A percentile compares a stretch with the other conserved stretches of the same genome.
Evolutionary conservation across 2,113 vertebrate species (phyloP).

Genomic region (Odobenus rosmarus): DNA sequence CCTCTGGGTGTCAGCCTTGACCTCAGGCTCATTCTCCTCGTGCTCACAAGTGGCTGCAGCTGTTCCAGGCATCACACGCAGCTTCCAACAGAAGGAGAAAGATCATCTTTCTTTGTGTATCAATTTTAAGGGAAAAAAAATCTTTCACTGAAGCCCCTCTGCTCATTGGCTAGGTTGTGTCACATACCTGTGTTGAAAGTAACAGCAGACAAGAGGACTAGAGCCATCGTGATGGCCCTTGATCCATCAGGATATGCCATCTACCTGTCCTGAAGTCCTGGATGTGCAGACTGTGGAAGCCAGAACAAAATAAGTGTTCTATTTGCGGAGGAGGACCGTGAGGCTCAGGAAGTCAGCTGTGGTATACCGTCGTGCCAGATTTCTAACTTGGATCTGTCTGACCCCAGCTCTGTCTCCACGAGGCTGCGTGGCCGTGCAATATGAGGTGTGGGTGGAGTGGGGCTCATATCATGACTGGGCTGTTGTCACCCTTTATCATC

Average conservation of each 20-base stretch:
- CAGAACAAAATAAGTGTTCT: too few relatives aligned
- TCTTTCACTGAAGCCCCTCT: not conserved
- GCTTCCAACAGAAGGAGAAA: not conserved
- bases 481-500: not conserved
- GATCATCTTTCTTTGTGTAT: not conserved
- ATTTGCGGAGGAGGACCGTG: not conserved
- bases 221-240: not conserved
- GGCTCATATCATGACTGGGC: not conserved
- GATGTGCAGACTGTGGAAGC: not conserved
- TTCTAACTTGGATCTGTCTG: not conserved
- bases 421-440: not conserved
- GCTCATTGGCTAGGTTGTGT: not conserved
- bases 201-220: not conserved
- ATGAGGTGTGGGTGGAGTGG: not conserved
- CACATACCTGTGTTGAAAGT: not conserved
- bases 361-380: accelerated
- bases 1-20: not conserved
- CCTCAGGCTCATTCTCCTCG: not conserved
- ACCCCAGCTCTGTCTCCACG: not conserved
- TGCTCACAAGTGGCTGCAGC: not conserved
- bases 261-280: not conserved
- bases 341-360: not conserved
- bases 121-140: not conserved
- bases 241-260: not conserved
- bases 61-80: not conserved